These are phyloP conservation scores for Chirona hameri DNA, from an alignment of 2,888 invertebrate species.

Conservation along the genomic window DNA sequence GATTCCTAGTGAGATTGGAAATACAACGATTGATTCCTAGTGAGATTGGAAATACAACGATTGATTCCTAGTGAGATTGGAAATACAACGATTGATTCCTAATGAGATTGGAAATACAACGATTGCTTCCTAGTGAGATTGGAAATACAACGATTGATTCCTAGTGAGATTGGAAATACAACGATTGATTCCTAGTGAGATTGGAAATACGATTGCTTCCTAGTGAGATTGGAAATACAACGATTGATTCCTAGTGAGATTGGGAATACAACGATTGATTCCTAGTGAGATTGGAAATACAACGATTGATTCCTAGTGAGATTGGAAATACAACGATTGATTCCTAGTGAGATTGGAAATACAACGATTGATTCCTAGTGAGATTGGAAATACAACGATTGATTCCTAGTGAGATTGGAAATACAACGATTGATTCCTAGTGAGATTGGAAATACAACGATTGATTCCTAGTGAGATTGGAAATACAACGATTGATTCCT, in stretches of 20 bases:
- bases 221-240: too few species aligned
- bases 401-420: neutral
- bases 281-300: neutral
- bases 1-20: too few species aligned
- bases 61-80: too few species aligned
- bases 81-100: neutral
- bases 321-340: constrained; percentile 73
- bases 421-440: neutral
- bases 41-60: too few species aligned
- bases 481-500: neutral
- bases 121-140: constrained; percentile 50
- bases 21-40: too few species aligned
- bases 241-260: too few species aligned
- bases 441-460: constrained; percentile 85
- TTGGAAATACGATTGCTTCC: neutral
- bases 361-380: too few species aligned
- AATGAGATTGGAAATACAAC: too few species aligned
- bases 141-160: neutral
- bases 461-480: neutral
- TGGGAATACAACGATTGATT: constrained; percentile 67
- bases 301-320: too few species aligned
- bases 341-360: neutral
- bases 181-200: constrained; percentile 51
- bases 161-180: too few species aligned
- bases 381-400: constrained; percentile 78